phyloP scores from a whole-genome alignment of 1,140 invertebrate species.

The Nebria ingens region DNA sequence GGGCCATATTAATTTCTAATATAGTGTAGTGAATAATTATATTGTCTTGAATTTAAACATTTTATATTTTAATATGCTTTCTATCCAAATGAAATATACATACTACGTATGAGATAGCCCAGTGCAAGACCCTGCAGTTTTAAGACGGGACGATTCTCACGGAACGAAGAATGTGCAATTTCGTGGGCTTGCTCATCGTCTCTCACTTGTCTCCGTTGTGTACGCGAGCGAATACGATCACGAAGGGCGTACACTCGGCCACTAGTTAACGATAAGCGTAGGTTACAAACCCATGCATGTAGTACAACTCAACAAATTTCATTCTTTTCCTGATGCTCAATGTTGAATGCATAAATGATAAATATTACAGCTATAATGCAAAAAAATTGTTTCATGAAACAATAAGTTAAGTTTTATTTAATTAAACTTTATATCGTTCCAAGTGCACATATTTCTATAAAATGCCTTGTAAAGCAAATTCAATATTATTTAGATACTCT shows the following conservation, averaged over 20 bases:
- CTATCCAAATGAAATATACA: too few relatives aligned
- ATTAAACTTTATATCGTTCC: not conserved
- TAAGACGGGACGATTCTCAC: too few relatives aligned
- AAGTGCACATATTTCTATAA: not conserved
- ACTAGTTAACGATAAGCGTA: not conserved
- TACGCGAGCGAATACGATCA: not conserved
- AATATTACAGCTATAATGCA: not conserved
- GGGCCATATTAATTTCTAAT: too few relatives aligned
- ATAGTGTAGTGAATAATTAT: too few relatives aligned
- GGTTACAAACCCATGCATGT: not conserved
- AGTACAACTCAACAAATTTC: not conserved
- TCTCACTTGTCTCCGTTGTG: not conserved
- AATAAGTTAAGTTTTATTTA: not conserved
- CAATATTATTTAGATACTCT: too few relatives aligned
- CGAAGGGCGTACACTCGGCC: not conserved
- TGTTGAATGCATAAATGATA: not conserved
- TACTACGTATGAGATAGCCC: not conserved
- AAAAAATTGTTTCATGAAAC: not conserved
- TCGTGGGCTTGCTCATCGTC: not conserved
- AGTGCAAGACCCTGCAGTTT: too few relatives aligned
- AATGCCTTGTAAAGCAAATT: not conserved
- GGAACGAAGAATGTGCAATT: not conserved
- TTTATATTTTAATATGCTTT: too few relatives aligned
- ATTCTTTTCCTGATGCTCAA: not conserved
- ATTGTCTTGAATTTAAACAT: too few relatives aligned